phyloP scores from a whole-genome alignment of 2,888 invertebrate genomes.

The Stenichneumon culpator region DNA sequence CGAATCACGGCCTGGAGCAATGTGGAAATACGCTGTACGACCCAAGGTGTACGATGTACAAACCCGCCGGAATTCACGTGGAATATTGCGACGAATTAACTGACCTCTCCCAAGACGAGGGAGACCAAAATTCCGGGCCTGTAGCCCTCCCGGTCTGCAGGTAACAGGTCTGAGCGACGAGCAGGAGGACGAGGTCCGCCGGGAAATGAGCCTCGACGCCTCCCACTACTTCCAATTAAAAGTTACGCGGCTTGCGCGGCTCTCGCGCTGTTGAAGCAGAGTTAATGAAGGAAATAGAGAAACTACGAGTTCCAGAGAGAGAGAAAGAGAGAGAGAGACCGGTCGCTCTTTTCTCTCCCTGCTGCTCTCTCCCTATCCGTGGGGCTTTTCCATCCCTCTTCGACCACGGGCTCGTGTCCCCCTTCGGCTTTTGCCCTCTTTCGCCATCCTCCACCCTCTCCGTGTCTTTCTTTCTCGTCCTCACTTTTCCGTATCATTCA shows the following conservation, averaged over 20 bases:
- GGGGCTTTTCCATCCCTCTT: constrained; percentile 65
- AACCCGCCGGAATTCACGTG: constrained; percentile 47
- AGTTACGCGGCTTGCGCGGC: constrained; percentile 78
- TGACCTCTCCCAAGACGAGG: constrained; percentile 81
- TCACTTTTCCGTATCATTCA: constrained; percentile 31
- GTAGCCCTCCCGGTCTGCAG: background rate
- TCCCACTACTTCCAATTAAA: constrained; percentile 84
- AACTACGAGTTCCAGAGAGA: constrained; percentile 74
- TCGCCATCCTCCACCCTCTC: constrained; percentile 43
- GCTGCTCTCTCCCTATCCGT: background rate
- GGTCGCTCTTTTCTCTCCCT: constrained; percentile 51
- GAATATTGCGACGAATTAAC: constrained; percentile 79
- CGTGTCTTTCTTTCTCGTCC: background rate
- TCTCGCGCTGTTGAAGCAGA: constrained; percentile 79
- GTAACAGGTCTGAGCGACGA: constrained; percentile 35
- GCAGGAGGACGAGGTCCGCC: constrained; percentile 73
- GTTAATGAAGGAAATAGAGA: constrained; percentile 84
- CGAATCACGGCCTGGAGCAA: constrained; percentile 35
- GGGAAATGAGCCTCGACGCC: constrained; percentile 83
- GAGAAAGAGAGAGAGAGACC: background rate
- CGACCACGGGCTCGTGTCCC: constrained; percentile 68
- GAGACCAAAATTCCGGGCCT: constrained; percentile 74
- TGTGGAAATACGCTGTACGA: constrained; percentile 20
- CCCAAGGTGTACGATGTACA: background rate
- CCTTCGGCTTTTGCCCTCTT: constrained; percentile 63